Base-by-base conservation (phyloP, 2,113 vertebrate genomes). In the Arothron firmamentum region DNA sequence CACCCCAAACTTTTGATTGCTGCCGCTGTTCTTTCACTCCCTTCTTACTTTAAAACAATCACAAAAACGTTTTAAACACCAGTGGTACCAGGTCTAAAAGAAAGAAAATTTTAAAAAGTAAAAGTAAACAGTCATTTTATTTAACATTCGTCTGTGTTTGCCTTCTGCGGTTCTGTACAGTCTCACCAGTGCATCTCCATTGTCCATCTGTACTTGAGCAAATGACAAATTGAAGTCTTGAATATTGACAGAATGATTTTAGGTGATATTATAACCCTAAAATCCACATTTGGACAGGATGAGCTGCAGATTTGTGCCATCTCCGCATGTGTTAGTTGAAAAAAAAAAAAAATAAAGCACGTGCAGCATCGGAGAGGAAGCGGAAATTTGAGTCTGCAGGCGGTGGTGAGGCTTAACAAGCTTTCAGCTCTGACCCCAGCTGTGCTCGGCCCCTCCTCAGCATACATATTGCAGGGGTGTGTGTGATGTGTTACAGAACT, bases 401-500 rank as follows among this genome's bases (percentile, higher is more conserved):
- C 5, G 5, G 38, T 54, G 0, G 49, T 0, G 47, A 25, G 18
- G 56, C 46, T 78, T 74, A 79, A 84, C 69, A 63, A 74, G 77
- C 51, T 51, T 50, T 28, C 48, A 13, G 55, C 48, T 47, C 23
- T 43, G 74, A 74, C 66, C 63, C 25, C 62, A 16, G 65, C 65
- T 62, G 65, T 21, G 62, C 67, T 6, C 43, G 1, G 11, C 21
- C 19, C 60, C 49, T 23, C 50, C 61, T 53, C 6, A 5, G 43
- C 1, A 4, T 48, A 16, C 79, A 74, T 34, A 67, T 66, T 59
- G 47, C 59, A 49, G 57, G 52, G 52, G 56, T 62, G 74, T 62
- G 72, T 74, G 34, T 78, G 67, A 75, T 77, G 67, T 68, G 77
- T 80, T 67, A 81, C 78, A 60, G 70, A 77, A 65, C 63, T 76